Base-by-base conservation (phyloP, 35 echinoderm and acorn worm species). In the Amphiura filiformis region DNA sequence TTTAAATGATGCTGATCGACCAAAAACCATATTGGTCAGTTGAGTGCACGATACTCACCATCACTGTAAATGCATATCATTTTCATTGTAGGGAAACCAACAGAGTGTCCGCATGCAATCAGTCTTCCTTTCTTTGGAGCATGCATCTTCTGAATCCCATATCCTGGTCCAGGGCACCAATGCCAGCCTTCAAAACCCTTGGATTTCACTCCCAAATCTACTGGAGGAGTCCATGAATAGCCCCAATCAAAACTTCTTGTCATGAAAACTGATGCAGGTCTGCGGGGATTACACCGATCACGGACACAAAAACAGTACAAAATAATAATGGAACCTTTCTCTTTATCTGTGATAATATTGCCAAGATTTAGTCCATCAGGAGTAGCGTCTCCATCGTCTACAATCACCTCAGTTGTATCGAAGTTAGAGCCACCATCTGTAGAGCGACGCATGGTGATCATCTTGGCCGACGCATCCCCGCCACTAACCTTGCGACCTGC, bases 41-140 rank as follows among this genome's bases (percentile, higher is more conserved):
- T 52, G 44, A 52, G 7, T 52, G 44, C 44, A 52, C 20, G 7
- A 11, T 52, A 81, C 88, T 89, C 87, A 97, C 95, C 92, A 65
- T 97, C 95, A 77, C 95, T 97, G 40, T 91, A 91, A 37, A 97
- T 57, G 56, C 95, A 97, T 17, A 82, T 39, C 77, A 91, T 84
- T 13, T 47, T 84, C 75, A 85, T 56, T 14, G 37, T 34, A 18
- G 18, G n/a, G 44, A 87, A 93, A 34, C 91, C 82, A 20, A 80
- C 80, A 7, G 28, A 76, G 76, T 97, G 95, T 39, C 95, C 95
- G 87, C 95, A 97, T 11, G 89, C 87, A 34, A 97, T 78, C 35
- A 97, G 82, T 17, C 95, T 64, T 37, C 92, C 95, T 70, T 94
- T 94, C 37, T 94, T 77, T n/a, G 88, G 92, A 7, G 76, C 81